These are phyloP conservation scores for Microctonus brassicae DNA, from an alignment of 2,888 invertebrate genomes.

Conservation along the genomic window DNA sequence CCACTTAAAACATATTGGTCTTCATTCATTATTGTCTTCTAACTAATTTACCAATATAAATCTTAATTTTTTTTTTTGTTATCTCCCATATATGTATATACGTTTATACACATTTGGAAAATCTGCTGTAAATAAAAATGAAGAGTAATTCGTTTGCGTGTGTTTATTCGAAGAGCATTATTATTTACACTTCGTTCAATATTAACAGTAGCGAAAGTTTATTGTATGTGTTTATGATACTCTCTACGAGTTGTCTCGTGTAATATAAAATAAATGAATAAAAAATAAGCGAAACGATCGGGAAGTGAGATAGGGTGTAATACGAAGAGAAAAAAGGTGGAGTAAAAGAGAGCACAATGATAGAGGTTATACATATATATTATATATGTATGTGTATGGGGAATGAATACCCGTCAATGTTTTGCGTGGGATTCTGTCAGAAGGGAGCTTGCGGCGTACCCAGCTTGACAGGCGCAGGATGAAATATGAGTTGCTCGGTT, in stretches of 20 bases:
- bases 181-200: too few species aligned
- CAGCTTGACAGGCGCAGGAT: slow-evolving; percentile 18
- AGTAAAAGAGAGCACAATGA: background rate
- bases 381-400: background rate
- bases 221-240: too few species aligned
- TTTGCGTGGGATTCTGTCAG: slow-evolving; percentile 20
- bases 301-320: too few species aligned
- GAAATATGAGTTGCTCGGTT: slow-evolving; percentile 24
- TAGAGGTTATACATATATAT: too few species aligned
- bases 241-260: too few species aligned
- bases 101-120: background rate
- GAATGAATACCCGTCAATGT: slow-evolving; percentile 14
- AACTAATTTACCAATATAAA: background rate
- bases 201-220: too few species aligned
- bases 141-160: background rate
- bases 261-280: too few species aligned
- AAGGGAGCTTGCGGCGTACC: slow-evolving; percentile 17
- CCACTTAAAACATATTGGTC: slow-evolving; percentile 5
- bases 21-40: background rate
- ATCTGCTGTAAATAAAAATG: background rate
- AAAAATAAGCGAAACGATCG: too few species aligned
- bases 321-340: background rate
- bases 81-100: background rate
- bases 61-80: background rate
- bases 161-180: too few species aligned